Evolutionary conservation across 1,140 invertebrate genomes (phyloP).

Genomic region (Parapsyche elsis): DNA sequence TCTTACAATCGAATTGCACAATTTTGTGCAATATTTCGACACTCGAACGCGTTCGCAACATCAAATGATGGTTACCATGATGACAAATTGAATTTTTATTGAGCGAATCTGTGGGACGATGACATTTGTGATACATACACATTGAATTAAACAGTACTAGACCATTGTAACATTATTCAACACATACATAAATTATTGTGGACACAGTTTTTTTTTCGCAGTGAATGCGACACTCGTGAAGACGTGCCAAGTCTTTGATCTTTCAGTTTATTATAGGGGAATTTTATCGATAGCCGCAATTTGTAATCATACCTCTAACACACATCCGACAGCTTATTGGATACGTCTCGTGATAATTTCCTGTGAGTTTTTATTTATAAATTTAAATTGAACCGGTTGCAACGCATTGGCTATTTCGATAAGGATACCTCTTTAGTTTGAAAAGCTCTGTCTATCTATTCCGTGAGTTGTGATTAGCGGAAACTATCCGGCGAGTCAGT

Average conservation of each 20-base stretch:
- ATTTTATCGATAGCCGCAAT: no score
- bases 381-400: no score
- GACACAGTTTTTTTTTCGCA: no score
- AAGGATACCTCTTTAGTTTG: neutral
- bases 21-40: neutral
- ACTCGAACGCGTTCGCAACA: neutral
- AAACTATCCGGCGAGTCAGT: neutral
- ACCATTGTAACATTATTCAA: neutral
- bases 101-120: slow-evolving; percentile 26
- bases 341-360: no score
- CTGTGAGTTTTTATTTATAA: no score
- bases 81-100: slow-evolving; percentile 34
- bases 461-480: neutral
- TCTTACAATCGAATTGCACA: neutral
- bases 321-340: no score
- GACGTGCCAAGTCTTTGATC: no score
- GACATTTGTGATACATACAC: slow-evolving; percentile 1
- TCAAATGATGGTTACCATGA: neutral
- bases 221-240: no score
- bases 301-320: no score
- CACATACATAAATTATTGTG: neutral
- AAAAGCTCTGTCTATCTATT: neutral
- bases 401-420: neutral
- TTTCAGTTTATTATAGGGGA: no score
- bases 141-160: neutral